A percentile compares a stretch with the other conserved stretches of the same genome.
These are phyloP conservation scores for Shinisaurus crocodilurus DNA, from an alignment of 2,113 vertebrate genomes.

Conservation along the genomic window DNA sequence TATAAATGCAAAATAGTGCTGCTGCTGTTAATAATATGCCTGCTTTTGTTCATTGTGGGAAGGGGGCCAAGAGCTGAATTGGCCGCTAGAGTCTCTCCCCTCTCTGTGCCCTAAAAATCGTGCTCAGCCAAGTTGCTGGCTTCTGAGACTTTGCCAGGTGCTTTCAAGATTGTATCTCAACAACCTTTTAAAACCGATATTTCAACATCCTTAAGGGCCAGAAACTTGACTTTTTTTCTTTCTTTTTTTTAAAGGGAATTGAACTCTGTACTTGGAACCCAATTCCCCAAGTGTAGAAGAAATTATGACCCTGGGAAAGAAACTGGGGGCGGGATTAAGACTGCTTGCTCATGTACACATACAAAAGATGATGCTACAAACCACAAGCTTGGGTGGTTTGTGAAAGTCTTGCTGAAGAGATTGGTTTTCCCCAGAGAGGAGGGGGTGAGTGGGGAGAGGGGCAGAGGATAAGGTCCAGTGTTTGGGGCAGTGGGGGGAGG, in stretches of 20 bases:
- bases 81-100: neutral
- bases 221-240: neutral
- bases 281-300: too few species aligned
- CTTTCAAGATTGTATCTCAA: neutral
- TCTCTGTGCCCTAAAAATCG: neutral
- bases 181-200: neutral
- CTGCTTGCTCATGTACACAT: neutral
- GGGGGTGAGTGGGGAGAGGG: too few species aligned
- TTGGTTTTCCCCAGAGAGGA: too few species aligned
- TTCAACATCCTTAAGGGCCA: neutral
- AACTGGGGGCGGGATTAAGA: neutral
- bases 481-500: too few species aligned
- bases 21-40: neutral
- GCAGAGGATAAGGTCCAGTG: too few species aligned
- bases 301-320: neutral
- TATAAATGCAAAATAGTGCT: too few species aligned
- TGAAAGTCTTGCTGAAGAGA: neutral
- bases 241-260: neutral
- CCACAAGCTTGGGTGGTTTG: neutral
- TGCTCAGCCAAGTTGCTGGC: neutral
- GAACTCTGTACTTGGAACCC: too few species aligned
- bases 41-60: neutral
- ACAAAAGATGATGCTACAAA: too few species aligned
- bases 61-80: neutral
- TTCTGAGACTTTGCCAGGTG: neutral